Evolutionary conservation across 92 coral and sea anemone species (phyloP).

Genomic region (Parazoanthus swiftii): DNA sequence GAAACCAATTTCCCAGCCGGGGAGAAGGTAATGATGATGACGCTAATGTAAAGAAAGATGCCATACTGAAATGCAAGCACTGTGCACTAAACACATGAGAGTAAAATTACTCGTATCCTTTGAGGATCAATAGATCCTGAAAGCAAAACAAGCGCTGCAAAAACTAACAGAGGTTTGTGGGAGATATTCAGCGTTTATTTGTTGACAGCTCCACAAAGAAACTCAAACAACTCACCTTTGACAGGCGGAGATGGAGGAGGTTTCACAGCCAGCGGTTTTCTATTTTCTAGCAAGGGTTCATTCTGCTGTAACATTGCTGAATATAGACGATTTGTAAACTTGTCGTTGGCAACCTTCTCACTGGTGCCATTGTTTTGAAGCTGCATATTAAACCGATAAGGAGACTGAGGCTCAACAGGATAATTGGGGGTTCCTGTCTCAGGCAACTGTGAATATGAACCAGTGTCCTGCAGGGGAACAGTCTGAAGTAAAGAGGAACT

Average conservation of each 20-base stretch:
- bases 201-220: not conserved
- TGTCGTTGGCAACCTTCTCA: not conserved
- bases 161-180: too few relatives aligned
- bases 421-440: not conserved
- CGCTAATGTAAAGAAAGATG: too few relatives aligned
- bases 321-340: not conserved
- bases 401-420: not conserved
- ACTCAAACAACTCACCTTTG: not conserved
- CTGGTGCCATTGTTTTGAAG: not conserved
- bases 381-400: not conserved
- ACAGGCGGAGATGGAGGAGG: constrained; percentile 8
- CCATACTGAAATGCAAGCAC: too few relatives aligned
- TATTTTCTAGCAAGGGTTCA: not conserved
- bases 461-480: not conserved
- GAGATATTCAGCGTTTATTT: too few relatives aligned
- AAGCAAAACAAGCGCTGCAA: too few relatives aligned
- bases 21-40: too few relatives aligned
- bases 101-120: too few relatives aligned
- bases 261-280: not conserved
- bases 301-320: constrained; percentile 20
- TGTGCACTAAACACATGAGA: too few relatives aligned
- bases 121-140: too few relatives aligned
- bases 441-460: not conserved
- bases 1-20: too few relatives aligned
- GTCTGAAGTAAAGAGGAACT: not conserved